Evolutionary conservation across 2,797 vertebrate genomes (phyloP).

Genomic region (Neosilurus hyrtlii): DNA sequence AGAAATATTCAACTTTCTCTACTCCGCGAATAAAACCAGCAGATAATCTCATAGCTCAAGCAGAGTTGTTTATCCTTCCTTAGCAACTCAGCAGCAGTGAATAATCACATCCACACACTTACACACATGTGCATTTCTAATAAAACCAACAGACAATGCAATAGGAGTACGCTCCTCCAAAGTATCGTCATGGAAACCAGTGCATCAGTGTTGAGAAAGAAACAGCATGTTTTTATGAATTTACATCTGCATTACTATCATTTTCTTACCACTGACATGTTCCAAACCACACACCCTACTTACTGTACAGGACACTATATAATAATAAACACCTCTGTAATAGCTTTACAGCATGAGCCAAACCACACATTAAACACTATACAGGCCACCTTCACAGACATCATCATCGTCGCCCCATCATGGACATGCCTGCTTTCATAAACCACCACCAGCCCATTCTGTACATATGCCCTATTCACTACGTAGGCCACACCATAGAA

Average conservation of each 20-base stretch:
- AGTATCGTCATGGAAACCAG: slow-evolving; percentile 16
- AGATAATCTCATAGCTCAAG: no score
- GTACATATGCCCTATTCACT: background rate
- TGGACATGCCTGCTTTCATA: background rate
- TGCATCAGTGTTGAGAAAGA: background rate
- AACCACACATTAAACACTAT: background rate
- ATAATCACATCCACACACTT: background rate
- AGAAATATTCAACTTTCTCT: no score
- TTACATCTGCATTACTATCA: background rate
- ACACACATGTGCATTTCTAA: background rate
- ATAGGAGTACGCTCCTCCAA: background rate
- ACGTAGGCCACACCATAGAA: no score
- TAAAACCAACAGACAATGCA: background rate
- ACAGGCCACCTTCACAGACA: background rate
- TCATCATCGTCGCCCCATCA: background rate
- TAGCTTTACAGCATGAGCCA: background rate
- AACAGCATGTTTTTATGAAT: slow-evolving; percentile 2
- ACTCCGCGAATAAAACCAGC: no score
- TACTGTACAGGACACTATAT: no score
- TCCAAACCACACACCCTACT: slow-evolving; percentile 1
- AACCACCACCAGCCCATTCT: background rate
- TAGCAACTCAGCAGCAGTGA: no score
- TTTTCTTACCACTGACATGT: background rate
- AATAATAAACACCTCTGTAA: background rate
- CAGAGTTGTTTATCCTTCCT: no score